Conservation (phyloP, 2,888 invertebrate genomes). For the Notodonta dromedarius region DNA sequence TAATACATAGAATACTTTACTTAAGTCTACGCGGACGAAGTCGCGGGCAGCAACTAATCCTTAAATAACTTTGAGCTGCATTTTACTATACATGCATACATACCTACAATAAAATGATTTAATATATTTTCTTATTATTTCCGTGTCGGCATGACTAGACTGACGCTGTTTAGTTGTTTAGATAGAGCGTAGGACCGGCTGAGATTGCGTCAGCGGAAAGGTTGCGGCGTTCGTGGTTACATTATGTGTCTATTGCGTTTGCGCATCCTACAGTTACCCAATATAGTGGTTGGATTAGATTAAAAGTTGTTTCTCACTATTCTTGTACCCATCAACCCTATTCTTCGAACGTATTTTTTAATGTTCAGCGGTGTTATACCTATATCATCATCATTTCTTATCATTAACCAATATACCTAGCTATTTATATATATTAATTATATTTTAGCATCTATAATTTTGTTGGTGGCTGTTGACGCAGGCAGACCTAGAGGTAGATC, state of each 20-base stretch:
- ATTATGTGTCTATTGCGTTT: constrained; percentile 66
- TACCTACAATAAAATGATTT: constrained; percentile 44
- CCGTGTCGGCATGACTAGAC: constrained; percentile 66
- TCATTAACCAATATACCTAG: too few relatives aligned
- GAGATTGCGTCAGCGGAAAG: constrained; percentile 77
- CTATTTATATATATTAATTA: too few relatives aligned
- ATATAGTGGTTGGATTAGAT: constrained; percentile 43
- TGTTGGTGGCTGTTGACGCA: too few relatives aligned
- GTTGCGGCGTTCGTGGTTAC: constrained; percentile 74
- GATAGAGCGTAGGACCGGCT: constrained; percentile 59
- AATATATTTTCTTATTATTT: constrained; percentile 69
- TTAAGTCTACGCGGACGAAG: too few relatives aligned
- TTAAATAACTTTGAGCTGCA: too few relatives aligned
- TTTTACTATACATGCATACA: neutral
- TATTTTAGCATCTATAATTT: too few relatives aligned
- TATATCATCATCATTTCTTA: too few relatives aligned
- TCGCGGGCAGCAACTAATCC: too few relatives aligned
- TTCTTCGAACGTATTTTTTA: neutral
- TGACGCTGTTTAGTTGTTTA: constrained; percentile 56
- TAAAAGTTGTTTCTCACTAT: constrained; percentile 33
- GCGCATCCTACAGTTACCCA: constrained; percentile 65
- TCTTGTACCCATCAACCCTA: neutral
- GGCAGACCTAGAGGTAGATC: too few relatives aligned
- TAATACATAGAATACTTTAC: too few relatives aligned
- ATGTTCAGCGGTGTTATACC: too few relatives aligned